Evolutionary conservation across 2,888 invertebrate species (phyloP), one percentile per base, ranked within the genome.

Genomic region (Amphipoea oculea): DNA sequence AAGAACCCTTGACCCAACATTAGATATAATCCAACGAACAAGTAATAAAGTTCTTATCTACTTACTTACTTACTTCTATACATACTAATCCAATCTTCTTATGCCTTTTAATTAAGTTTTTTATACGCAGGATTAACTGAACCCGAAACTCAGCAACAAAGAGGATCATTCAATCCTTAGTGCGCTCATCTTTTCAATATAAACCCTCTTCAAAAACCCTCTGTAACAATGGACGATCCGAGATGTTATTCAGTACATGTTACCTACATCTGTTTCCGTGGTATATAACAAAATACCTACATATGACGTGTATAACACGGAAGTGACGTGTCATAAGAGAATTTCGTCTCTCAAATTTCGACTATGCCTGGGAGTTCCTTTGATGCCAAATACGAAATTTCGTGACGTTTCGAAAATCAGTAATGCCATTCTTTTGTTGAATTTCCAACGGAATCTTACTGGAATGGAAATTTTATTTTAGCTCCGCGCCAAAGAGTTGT

Each of bases 241-340:
- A 80, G 76, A 86, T 86, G 78, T 88, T 89, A 88, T 89, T 89
- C 87, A 83, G 82, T 82, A 82, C 78, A 86, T 86, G 89, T 88
- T 88, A 80, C 83, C 51, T 83, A 83, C 83, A 85, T 81, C 86
- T 89, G 88, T 89, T 88, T 88, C 85, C 86, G 81, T 81, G 66
- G n/a, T 78, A 77, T 76, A 79, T 78, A 65, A 73, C 68, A 86
- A 85, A 72, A 82, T 81, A 45, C 45, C 45, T 11, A 45, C 11
- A 74, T 67, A 86, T 69, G 72, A 71, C 60, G 36, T 69, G 76
- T 85, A 84, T 75, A 76, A 73, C 75, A 67, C 82, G 76, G 81
- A 83, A 82, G 89, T 85, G 86, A 82, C 72, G 81, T 76, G 77
- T 75, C 75, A 66, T 78, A 83, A 76, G 86, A 84, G 87, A 88